These are phyloP conservation scores for Callithrix jacchus DNA, from an alignment of 2,113 vertebrate genomes.

Conservation along the genomic window DNA sequence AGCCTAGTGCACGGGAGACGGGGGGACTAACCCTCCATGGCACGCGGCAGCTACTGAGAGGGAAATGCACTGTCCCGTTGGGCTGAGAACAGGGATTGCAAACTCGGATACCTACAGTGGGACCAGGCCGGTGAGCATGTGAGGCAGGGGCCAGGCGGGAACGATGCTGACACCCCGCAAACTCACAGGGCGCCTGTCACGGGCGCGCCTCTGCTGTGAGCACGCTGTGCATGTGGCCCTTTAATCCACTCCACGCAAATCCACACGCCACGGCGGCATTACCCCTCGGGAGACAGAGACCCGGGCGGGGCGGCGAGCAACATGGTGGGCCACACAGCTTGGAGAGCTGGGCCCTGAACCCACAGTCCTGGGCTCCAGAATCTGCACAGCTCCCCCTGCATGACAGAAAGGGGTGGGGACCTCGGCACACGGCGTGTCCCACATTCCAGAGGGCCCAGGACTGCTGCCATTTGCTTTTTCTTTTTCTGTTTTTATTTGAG, in stretches of 20 bases:
- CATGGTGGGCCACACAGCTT: neutral
- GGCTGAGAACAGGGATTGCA: neutral
- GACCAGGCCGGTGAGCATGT: neutral
- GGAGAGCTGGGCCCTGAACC: neutral
- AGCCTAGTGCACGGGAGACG: neutral
- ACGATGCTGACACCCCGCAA: too few species aligned
- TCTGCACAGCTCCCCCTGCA: neutral
- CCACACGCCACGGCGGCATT: rapidly evolving
- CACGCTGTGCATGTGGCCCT: rapidly evolving
- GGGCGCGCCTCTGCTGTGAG: neutral
- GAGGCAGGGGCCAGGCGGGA: neutral
- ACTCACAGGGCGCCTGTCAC: too few species aligned
- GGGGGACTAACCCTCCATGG: too few species aligned
- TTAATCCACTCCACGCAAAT: neutral
- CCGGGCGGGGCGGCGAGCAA: rapidly evolving
- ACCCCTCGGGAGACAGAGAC: neutral
- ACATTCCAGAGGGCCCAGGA: rapidly evolving
- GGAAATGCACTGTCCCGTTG: rapidly evolving
- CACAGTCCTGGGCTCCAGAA: neutral
- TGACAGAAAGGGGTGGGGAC: rapidly evolving
- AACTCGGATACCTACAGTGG: too few species aligned
- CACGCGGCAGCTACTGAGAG: neutral
- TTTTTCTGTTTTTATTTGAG: too few species aligned
- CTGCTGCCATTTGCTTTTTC: too few species aligned
- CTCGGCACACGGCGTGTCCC: rapidly evolving